phyloP scores from a whole-genome alignment of 2,113 vertebrate species.

The Otus sunia region DNA sequence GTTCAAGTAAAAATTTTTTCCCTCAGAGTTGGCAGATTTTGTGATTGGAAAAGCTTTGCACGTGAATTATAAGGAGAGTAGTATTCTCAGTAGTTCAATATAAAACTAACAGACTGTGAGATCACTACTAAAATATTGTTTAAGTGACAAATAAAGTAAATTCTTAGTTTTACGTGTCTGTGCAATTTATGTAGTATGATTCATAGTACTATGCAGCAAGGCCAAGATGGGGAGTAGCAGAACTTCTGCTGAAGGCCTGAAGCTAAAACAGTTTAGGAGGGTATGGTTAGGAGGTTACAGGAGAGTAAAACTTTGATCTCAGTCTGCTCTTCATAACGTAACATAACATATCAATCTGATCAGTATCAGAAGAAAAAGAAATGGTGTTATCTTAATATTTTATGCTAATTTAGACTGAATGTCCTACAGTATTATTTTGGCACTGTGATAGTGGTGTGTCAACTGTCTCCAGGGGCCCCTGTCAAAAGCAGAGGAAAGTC shows the following conservation, averaged over 20 bases:
- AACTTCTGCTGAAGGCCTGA: not conserved
- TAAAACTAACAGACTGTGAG: constrained; percentile 8
- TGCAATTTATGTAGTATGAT: not conserved
- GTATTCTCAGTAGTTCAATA: not conserved
- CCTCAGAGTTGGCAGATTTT: not conserved
- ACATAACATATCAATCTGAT: not conserved
- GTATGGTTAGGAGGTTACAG: not conserved
- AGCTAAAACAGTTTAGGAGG: not conserved
- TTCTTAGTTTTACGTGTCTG: not conserved
- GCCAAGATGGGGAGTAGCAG: constrained; percentile 8
- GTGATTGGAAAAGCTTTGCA: not conserved
- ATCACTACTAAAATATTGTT: not conserved
- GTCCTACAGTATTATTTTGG: not conserved
- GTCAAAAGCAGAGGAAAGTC: constrained; percentile 30
- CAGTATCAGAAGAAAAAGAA: not conserved
- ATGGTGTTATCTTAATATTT: not conserved
- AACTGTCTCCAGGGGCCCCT: not conserved
- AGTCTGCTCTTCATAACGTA: not conserved
- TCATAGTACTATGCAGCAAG: not conserved
- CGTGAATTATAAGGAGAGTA: not conserved
- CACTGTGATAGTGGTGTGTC: not conserved
- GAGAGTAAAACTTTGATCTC: not conserved
- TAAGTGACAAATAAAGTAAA: constrained; percentile 12
- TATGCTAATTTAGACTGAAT: not conserved
- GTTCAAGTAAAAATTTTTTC: not conserved